A percentile compares a stretch with the other conserved stretches of the same genome.
These are phyloP conservation scores for Tachina grossa DNA, from an alignment of 2,888 invertebrate genomes.

Conservation along the genomic window DNA sequence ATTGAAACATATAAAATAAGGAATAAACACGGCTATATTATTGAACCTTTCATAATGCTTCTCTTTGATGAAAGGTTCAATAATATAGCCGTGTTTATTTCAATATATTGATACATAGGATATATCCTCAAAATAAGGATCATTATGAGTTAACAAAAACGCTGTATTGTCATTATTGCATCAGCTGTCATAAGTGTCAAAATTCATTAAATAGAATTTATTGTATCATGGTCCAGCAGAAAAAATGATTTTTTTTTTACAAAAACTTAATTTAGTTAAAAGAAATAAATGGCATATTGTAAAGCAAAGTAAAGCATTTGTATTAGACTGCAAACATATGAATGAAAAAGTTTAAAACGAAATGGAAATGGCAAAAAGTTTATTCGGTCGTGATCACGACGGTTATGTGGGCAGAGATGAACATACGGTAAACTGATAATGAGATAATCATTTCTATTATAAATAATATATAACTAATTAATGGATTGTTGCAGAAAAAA, in stretches of 20 bases:
- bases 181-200: slow-evolving; percentile 59
- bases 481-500: slow-evolving; percentile 85
- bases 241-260: slow-evolving; percentile 38
- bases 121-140: too few species aligned
- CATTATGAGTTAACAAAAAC: background rate
- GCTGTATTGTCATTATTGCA: background rate
- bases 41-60: too few species aligned
- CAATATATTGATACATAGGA: too few species aligned
- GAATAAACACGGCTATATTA: too few species aligned
- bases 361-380: slow-evolving; percentile 94
- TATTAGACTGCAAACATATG: background rate
- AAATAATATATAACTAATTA: slow-evolving; percentile 26
- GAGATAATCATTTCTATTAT: background rate
- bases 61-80: too few species aligned
- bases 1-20: too few species aligned
- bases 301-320: background rate
- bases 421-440: slow-evolving; percentile 85
- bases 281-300: background rate
- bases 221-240: background rate
- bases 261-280: slow-evolving; percentile 20
- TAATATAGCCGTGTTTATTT: too few species aligned
- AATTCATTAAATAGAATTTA: background rate
- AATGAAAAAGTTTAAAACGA: slow-evolving; percentile 1
- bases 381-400: slow-evolving; percentile 94
- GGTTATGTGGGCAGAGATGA: slow-evolving; percentile 95